Conservation (phyloP, 2,888 invertebrate species). For the Anagyrus pseudococci region DNA sequence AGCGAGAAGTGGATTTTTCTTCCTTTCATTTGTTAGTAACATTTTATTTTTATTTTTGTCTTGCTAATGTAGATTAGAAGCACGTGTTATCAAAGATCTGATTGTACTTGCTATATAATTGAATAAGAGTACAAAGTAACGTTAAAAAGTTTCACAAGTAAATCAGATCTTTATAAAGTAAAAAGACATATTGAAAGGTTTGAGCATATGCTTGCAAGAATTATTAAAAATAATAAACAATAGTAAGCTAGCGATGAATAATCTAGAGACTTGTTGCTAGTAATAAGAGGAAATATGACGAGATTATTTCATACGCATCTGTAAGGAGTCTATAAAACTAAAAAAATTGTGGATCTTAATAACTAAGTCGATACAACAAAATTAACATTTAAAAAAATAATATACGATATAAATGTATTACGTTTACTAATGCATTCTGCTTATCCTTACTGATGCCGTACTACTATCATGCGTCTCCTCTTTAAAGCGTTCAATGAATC, state of each 20-base stretch:
- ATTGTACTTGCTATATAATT: too few species aligned
- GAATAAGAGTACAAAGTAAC: too few species aligned
- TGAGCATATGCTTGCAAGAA: too few species aligned
- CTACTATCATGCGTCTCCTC: constrained; percentile 30
- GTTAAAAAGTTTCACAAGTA: too few species aligned
- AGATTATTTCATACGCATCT: constrained; percentile 28
- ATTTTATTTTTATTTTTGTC: neutral
- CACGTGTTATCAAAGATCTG: neutral
- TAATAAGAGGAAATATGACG: constrained; percentile 32
- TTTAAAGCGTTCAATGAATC: constrained; percentile 34
- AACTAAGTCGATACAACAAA: too few species aligned
- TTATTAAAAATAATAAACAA: constrained; percentile 24
- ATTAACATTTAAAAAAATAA: neutral
- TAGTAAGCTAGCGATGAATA: constrained; percentile 24
- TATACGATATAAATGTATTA: neutral
- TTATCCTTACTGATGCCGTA: constrained; percentile 22
- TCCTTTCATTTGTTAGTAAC: neutral
- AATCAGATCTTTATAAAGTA: neutral
- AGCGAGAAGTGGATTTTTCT: constrained; percentile 19
- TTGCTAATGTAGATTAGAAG: neutral
- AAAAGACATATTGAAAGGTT: neutral
- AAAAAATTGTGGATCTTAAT: constrained; percentile 3
- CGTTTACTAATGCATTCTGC: constrained; percentile 5
- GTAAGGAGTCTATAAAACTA: constrained; percentile 21
- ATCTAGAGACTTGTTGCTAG: constrained; percentile 25